These are phyloP conservation scores for Polyploca ridens DNA, from an alignment of 2,888 invertebrate species.

Conservation along the genomic window DNA sequence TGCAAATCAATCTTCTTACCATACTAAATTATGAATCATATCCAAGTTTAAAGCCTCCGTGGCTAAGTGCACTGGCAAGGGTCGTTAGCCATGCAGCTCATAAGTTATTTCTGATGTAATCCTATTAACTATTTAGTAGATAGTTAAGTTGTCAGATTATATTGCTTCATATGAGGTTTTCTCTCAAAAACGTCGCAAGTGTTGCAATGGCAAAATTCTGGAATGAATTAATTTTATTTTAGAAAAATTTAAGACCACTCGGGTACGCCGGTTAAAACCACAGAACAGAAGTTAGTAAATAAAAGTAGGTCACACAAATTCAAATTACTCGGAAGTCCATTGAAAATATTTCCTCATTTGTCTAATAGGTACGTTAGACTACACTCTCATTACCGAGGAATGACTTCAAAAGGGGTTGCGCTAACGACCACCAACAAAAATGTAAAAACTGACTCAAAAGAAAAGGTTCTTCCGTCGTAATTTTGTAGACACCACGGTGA, in stretches of 20 bases:
- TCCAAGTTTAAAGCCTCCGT: constrained; percentile 19
- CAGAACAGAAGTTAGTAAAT: not conserved
- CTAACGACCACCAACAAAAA: constrained; percentile 16
- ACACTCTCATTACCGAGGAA: constrained; percentile 14
- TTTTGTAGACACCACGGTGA: constrained; percentile 20
- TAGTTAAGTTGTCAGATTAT: constrained; percentile 18
- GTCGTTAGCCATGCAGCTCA: constrained; percentile 38
- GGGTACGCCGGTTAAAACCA: too few relatives aligned
- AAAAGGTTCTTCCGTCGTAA: constrained; percentile 25
- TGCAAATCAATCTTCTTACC: too few relatives aligned
- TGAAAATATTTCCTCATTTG: constrained; percentile 6
- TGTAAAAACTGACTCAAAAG: constrained; percentile 20
- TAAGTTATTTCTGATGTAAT: constrained; percentile 34
- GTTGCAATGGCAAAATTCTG: too few relatives aligned
- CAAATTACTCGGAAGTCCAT: not conserved
- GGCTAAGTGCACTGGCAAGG: constrained; percentile 36
- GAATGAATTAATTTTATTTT: not conserved
- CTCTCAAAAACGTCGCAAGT: too few relatives aligned
- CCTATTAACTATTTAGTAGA: constrained; percentile 27
- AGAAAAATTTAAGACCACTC: too few relatives aligned
- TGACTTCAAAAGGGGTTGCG: constrained; percentile 11
- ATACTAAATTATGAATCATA: not conserved
- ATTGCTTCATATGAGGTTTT: not conserved
- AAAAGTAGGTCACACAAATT: not conserved
- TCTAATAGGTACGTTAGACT: constrained; percentile 5